Conservation (phyloP, 2,888 invertebrate genomes). For the Pristionchus exspectatus region DNA sequence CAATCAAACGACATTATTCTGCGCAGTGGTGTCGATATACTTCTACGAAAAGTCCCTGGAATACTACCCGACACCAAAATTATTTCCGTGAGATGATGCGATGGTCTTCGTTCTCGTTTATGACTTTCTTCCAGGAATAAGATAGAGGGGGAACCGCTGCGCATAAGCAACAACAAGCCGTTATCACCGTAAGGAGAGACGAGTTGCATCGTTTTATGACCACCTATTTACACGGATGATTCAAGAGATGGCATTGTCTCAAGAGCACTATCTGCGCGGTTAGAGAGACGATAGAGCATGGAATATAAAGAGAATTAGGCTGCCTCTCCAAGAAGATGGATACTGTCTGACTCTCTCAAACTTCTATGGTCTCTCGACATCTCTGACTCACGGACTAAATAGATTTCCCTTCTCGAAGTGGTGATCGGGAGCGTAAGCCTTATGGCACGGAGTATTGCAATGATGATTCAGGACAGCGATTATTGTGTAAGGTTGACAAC, state of each 20-base stretch:
- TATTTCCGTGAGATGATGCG: conserved; percentile 2
- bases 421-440: not conserved
- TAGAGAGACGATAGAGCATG: too few relatives aligned
- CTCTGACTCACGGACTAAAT: not conserved
- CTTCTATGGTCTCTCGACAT: not conserved
- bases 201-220: not conserved
- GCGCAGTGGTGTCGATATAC: too few relatives aligned
- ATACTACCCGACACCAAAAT: not conserved
- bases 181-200: not conserved
- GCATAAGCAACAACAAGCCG: not conserved
- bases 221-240: not conserved
- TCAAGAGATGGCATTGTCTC: too few relatives aligned
- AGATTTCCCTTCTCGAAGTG: not conserved
- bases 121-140: conserved; percentile 5
- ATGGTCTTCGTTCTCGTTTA: conserved; percentile 4
- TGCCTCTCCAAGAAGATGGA: not conserved
- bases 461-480: not conserved
- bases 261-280: too few relatives aligned
- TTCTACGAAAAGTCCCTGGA: not conserved
- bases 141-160: conserved; percentile 36
- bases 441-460: not conserved
- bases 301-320: too few relatives aligned
- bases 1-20: too few relatives aligned
- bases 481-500: too few relatives aligned
- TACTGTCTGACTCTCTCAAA: not conserved